Evolutionary conservation across 2,888 invertebrate species (phyloP).

Genomic region (Rhimphoctona megacephalus): DNA sequence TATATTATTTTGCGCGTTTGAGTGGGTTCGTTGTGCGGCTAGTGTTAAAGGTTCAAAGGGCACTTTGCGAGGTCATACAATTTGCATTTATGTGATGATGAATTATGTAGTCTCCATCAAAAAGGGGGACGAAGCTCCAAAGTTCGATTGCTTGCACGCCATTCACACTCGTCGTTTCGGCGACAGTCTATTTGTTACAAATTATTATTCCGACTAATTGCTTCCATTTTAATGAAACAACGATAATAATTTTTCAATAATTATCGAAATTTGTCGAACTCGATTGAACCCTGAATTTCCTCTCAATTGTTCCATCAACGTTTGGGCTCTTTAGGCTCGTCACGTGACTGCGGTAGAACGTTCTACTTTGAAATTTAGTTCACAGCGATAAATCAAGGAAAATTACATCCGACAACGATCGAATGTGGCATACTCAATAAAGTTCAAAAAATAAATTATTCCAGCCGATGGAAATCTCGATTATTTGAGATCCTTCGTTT

Average conservation of each 20-base stretch:
- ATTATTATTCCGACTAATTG: neutral
- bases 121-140: neutral
- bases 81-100: neutral
- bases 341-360: constrained; percentile 14
- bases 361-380: constrained; percentile 22
- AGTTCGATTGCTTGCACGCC: neutral
- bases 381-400: constrained; percentile 7
- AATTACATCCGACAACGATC: constrained; percentile 19
- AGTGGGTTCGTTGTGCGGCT: neutral
- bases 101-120: neutral
- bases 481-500: neutral
- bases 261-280: neutral
- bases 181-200: neutral
- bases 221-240: neutral
- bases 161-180: neutral
- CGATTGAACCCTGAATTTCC: neutral
- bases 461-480: neutral
- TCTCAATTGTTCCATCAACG: neutral
- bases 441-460: neutral
- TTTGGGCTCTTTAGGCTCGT: constrained; percentile 3
- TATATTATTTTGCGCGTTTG: neutral
- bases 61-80: neutral
- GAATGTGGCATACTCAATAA: neutral
- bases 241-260: neutral
- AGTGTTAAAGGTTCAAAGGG: constrained; percentile 5